Conservation (phyloP, 2,888 invertebrate genomes). For the Volucella inanis region DNA sequence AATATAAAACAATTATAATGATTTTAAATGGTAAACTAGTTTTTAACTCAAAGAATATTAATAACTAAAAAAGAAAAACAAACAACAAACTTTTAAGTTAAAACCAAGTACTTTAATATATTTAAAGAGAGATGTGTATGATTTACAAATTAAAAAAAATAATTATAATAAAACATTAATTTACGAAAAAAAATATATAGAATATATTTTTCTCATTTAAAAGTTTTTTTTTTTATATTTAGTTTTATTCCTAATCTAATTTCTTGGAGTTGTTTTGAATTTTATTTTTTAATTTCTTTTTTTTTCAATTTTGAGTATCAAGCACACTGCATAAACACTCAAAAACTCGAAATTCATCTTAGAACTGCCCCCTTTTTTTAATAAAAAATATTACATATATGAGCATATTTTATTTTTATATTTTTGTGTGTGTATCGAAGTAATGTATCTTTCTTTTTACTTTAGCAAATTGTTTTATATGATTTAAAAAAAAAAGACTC, state of each 20-base stretch:
- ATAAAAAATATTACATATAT: conserved; percentile 38
- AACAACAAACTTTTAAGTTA: conserved; percentile 37
- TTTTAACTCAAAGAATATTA: conserved; percentile 73
- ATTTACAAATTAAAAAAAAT: conserved; percentile 49
- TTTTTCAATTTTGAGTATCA: conserved; percentile 55
- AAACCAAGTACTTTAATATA: conserved; percentile 73
- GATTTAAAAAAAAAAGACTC: neutral
- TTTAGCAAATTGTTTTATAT: conserved; percentile 62
- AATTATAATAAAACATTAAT: conserved; percentile 17
- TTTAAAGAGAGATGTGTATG: conserved; percentile 66
- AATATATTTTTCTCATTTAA: conserved; percentile 64
- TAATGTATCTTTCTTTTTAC: conserved; percentile 46
- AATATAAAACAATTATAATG: conserved; percentile 55
- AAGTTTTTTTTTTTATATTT: conserved; percentile 35
- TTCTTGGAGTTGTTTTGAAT: conserved; percentile 26
- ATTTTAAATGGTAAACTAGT: conserved; percentile 68
- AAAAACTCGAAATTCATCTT: conserved; percentile 42
- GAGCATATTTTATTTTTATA: conserved; percentile 60
- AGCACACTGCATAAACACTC: conserved; percentile 71
- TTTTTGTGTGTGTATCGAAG: conserved; percentile 73
- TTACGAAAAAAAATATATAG: conserved; percentile 49
- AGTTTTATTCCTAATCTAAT: conserved; percentile 2
- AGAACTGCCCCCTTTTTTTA: neutral
- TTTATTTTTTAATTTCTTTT: conserved; percentile 42
- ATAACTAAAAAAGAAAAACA: conserved; percentile 56